Base-by-base conservation (phyloP, 1,140 invertebrate genomes). In the Neodiprion virginianus region DNA sequence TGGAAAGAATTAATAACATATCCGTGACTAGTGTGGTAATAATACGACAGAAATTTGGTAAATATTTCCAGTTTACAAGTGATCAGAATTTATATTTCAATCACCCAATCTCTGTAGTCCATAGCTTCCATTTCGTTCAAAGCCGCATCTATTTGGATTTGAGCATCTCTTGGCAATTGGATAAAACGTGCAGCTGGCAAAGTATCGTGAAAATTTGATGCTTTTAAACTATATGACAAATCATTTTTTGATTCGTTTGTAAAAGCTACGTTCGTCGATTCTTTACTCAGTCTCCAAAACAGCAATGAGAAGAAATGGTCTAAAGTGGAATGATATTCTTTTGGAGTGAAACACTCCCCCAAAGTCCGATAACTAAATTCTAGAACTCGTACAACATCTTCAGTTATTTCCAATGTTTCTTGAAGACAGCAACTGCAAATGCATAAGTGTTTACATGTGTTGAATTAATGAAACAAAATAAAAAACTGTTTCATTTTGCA, bases 61-160 rank as follows among this genome's bases (percentile, higher is more conserved):
- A 8, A 71, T 10, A 8, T 9, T 48, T 72, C 50, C 17, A 72
- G 5, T 11, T 40, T 48, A 49, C 9, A 48, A 71, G n/a, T 12
- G 68, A 71, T 8, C n/a, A 48, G 5, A 21, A 69, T 69, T 23
- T 23, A 17, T n/a, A 14, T 9, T 40, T 14, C 10, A 79, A 84
- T 78, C 88, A 93, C 93, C 94, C 94, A 95, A 86, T 95, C 94
- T 79, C 93, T 88, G 85, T 95, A 95, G 87, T 95, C 94, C 88
- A 94, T 94, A 17, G 95, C 93, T 87, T 95, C 94, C 83, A 96
- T 90, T 86, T 96, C 94, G 80, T 92, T 94, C 7, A 96, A 86
- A 7, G 93, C 93, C 85, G 95, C 93, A 81, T 95, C 94, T 72
- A 95, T 91, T 85, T 95, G 93, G 77, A 95, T 89, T 80, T 93